Conservation (phyloP, 2,797 vertebrate genomes). For the Urophycis tenuis region DNA sequence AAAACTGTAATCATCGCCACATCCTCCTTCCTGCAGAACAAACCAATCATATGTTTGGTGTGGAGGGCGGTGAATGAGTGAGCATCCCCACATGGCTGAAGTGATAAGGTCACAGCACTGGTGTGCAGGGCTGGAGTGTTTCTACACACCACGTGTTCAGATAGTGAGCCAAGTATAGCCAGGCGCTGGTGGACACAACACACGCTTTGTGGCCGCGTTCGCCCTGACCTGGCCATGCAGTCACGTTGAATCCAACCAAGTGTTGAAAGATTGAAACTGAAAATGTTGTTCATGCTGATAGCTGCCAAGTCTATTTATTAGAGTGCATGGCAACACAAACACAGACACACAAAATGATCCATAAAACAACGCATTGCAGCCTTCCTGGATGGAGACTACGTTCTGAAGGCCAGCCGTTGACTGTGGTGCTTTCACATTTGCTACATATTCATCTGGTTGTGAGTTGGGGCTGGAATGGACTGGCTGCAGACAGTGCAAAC, state of each 20-base stretch:
- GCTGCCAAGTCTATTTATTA: not conserved
- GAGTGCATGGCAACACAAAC: no score
- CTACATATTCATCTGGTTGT: not conserved
- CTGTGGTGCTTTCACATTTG: not conserved
- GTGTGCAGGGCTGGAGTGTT: not conserved
- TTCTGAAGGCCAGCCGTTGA: not conserved
- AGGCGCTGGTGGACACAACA: not conserved
- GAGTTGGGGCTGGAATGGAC: no score
- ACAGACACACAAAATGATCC: no score
- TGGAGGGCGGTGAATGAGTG: not conserved
- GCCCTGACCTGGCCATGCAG: not conserved
- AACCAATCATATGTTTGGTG: not conserved
- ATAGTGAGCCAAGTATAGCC: not conserved
- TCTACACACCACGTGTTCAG: not conserved
- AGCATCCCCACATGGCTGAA: not conserved
- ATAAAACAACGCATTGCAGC: not conserved
- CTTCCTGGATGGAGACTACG: not conserved
- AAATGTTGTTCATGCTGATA: not conserved
- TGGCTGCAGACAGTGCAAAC: no score
- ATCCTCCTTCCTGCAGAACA: not conserved
- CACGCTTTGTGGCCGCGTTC: not conserved
- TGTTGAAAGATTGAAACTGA: not conserved
- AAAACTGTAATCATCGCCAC: not conserved
- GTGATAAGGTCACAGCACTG: not conserved
- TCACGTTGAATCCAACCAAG: not conserved